These are phyloP conservation scores for Syrista parreyssii DNA, from an alignment of 2,888 invertebrate species.

Conservation along the genomic window DNA sequence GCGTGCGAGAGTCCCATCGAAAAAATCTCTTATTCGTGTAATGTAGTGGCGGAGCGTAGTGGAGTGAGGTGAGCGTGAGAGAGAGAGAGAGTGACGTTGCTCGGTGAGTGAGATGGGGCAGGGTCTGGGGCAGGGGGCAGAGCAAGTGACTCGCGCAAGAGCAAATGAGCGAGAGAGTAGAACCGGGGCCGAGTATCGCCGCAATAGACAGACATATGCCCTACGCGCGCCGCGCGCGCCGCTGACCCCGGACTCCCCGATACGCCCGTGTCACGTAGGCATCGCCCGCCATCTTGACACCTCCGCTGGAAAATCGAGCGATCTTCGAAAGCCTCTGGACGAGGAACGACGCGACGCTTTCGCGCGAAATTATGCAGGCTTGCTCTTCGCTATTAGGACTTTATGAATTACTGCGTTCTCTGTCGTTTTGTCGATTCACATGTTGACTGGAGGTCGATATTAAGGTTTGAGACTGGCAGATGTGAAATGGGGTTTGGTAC, in stretches of 20 bases:
- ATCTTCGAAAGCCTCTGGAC: conserved; percentile 17
- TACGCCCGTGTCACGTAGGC: conserved; percentile 22
- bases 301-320: conserved; percentile 23
- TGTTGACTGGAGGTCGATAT: neutral
- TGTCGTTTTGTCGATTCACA: neutral
- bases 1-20: neutral
- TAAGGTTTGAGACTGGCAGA: neutral
- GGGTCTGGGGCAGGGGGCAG: neutral
- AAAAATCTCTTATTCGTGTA: neutral
- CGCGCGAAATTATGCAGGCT: neutral
- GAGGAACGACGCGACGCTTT: neutral
- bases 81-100: neutral
- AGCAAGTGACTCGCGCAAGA: neutral
- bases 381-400: neutral
- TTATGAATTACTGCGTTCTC: neutral
- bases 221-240: conserved; percentile 20
- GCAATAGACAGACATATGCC: conserved; percentile 10
- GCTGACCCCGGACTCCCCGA: conserved; percentile 18
- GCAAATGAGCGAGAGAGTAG: neutral
- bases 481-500: neutral
- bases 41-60: neutral
- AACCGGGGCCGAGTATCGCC: neutral
- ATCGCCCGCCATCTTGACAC: conserved; percentile 26
- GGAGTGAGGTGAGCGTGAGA: neutral
- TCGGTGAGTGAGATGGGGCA: neutral